Percentiles rank a stretch among this genome's conserved stretches.
Conservation (phyloP, 2,888 invertebrate species). For the Pheosia tremula region DNA sequence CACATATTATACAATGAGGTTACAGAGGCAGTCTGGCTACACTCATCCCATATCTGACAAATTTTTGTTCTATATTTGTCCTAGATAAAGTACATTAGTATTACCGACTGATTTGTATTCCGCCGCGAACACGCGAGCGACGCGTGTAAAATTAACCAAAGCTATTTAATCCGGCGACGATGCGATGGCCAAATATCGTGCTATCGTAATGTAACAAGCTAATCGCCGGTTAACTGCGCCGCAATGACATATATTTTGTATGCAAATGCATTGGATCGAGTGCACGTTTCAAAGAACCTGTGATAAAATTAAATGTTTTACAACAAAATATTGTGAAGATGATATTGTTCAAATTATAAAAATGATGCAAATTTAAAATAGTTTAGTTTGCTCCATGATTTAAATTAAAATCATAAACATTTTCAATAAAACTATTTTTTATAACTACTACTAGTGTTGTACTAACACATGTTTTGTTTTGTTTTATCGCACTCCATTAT, state of each 20-base stretch:
- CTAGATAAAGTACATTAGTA: background rate
- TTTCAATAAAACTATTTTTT: no score
- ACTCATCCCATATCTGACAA: background rate
- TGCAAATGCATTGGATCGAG: background rate
- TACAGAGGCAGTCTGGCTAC: no score
- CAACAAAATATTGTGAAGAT: no score
- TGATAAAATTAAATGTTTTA: background rate
- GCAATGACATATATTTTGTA: background rate
- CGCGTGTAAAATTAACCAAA: slow-evolving; percentile 3
- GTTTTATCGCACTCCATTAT: no score
- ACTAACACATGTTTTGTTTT: no score
- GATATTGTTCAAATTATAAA: no score
- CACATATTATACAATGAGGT: no score
- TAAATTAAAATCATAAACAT: no score
- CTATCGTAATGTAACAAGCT: background rate
- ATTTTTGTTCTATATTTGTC: background rate
- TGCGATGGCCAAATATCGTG: background rate
- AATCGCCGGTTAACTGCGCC: background rate
- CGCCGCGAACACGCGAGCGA: background rate
- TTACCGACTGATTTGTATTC: background rate
- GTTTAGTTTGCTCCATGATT: no score
- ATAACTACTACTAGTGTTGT: no score
- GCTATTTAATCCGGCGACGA: slow-evolving; percentile 1
- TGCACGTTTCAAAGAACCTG: background rate
- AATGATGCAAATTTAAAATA: no score